These are phyloP conservation scores for Gerris lacustris DNA, from an alignment of 2,888 invertebrate species.

Conservation along the genomic window DNA sequence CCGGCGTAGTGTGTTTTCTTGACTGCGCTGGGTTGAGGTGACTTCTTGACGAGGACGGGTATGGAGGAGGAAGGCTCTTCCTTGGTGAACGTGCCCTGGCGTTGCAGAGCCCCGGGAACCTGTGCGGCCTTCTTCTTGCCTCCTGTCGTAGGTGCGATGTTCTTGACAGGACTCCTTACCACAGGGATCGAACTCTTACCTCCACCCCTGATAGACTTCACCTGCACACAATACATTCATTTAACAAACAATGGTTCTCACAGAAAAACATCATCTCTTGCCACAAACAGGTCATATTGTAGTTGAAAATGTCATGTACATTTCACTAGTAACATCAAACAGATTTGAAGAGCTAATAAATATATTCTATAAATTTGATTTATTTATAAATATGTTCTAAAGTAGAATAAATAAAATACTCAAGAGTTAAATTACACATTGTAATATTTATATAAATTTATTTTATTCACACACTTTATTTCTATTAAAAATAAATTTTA, in stretches of 20 bases:
- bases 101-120: slow-evolving; percentile 41
- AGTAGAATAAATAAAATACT: too few species aligned
- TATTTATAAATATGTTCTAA: too few species aligned
- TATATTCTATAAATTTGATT: too few species aligned
- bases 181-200: slow-evolving; percentile 22
- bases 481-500: too few species aligned
- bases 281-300: neutral
- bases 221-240: slow-evolving; percentile 6
- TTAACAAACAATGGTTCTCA: too few species aligned
- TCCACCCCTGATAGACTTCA: slow-evolving; percentile 15
- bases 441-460: too few species aligned
- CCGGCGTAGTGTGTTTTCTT: slow-evolving; percentile 19
- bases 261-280: too few species aligned
- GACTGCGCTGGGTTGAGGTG: slow-evolving; percentile 20
- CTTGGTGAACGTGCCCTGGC: slow-evolving; percentile 87
- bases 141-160: neutral
- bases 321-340: too few species aligned
- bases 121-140: slow-evolving; percentile 20
- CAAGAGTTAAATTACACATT: too few species aligned
- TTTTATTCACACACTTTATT: too few species aligned
- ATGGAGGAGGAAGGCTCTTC: slow-evolving; percentile 47
- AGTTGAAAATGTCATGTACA: too few species aligned
- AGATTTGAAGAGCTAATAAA: too few species aligned
- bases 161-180: slow-evolving; percentile 24
- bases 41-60: slow-evolving; percentile 24